Conservation (phyloP, 2,888 invertebrate species). For the Apamea sordens region DNA sequence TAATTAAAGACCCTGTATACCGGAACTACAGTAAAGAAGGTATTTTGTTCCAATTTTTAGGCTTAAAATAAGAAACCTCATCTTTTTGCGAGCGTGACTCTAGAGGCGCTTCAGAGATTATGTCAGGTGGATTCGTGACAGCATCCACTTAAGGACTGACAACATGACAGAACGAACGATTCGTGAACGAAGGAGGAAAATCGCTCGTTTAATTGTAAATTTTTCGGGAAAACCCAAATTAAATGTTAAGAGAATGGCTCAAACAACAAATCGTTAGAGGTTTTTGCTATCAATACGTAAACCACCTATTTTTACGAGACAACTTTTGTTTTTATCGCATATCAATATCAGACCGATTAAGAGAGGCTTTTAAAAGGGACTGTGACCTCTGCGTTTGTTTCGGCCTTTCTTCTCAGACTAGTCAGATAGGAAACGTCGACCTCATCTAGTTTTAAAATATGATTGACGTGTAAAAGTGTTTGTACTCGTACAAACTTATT, state of each 20-base stretch:
- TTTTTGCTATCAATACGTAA: constrained; percentile 1
- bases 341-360: too few relatives aligned
- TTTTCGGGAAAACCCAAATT: constrained; percentile 31
- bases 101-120: constrained; percentile 24
- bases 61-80: constrained; percentile 22
- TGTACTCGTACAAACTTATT: too few relatives aligned
- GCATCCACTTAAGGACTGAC: constrained; percentile 34
- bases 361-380: too few relatives aligned
- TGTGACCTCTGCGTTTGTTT: too few relatives aligned
- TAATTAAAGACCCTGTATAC: background rate
- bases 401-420: too few relatives aligned
- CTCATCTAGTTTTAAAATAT: too few relatives aligned
- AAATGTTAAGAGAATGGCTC: constrained; percentile 11
- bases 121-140: constrained; percentile 37
- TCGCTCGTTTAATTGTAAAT: constrained; percentile 17
- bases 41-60: background rate
- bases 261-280: background rate
- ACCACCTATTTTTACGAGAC: background rate
- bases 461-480: too few relatives aligned
- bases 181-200: constrained; percentile 43
- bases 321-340: background rate
- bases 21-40: background rate
- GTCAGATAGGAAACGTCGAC: too few relatives aligned
- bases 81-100: constrained; percentile 17
- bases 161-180: constrained; percentile 27